A percentile compares a stretch with the other conserved stretches of the same genome.
These are phyloP conservation scores for Lycaon pictus DNA, from an alignment of 2,113 vertebrate species.

Conservation along the genomic window DNA sequence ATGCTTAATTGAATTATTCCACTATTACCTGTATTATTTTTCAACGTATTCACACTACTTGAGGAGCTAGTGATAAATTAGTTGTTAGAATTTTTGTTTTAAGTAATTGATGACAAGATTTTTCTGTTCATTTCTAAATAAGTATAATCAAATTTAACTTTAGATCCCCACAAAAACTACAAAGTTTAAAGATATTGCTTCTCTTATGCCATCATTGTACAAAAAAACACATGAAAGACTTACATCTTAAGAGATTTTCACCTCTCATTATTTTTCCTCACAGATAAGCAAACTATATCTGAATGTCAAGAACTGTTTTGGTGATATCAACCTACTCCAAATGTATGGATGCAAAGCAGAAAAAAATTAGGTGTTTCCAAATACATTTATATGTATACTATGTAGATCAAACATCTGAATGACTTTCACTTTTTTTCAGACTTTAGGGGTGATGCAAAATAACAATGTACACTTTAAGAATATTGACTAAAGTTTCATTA, in stretches of 20 bases:
- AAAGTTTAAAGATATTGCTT: constrained; percentile 21
- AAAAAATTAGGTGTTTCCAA: constrained; percentile 43
- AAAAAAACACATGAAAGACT: constrained; percentile 18
- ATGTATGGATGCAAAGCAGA: not conserved
- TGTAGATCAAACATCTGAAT: constrained; percentile 55
- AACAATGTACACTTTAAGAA: constrained; percentile 10
- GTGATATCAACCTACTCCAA: not conserved
- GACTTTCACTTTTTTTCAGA: constrained; percentile 34
- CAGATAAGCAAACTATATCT: constrained; percentile 7
- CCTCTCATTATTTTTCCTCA: constrained; percentile 24
- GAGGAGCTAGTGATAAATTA: constrained; percentile 12
- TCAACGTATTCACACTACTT: not conserved
- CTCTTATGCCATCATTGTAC: not conserved
- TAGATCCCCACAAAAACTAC: not conserved
- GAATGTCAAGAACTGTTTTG: constrained; percentile 54
- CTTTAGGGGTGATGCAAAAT: constrained; percentile 53
- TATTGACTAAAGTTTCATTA: constrained; percentile 45
- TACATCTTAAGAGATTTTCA: constrained; percentile 38
- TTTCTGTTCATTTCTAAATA: constrained; percentile 42
- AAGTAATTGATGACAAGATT: constrained; percentile 19
- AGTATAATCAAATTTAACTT: constrained; percentile 51
- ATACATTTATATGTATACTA: constrained; percentile 29
- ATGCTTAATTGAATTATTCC: constrained; percentile 56
- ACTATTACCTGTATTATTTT: constrained; percentile 54
- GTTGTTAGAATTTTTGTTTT: constrained; percentile 60